These are phyloP conservation scores for Anoplius nigerrimus DNA, from an alignment of 2,888 invertebrate species.

Conservation along the genomic window DNA sequence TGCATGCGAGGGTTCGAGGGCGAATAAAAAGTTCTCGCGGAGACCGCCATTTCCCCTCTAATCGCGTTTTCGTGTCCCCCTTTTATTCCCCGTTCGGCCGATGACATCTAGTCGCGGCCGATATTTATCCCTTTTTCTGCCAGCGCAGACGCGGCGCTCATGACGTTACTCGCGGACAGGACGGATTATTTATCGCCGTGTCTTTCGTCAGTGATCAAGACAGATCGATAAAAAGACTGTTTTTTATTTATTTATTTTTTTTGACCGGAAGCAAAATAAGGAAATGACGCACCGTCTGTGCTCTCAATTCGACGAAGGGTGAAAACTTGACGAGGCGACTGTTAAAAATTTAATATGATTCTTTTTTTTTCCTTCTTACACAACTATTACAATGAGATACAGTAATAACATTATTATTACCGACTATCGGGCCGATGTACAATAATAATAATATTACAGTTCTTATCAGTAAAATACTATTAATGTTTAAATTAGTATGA, in stretches of 20 bases:
- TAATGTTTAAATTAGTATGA: slow-evolving; percentile 43
- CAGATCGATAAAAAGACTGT: background rate
- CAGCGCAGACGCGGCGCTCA: background rate
- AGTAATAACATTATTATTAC: slow-evolving; percentile 39
- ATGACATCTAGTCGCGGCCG: background rate
- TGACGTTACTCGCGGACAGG: no score
- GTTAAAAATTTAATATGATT: slow-evolving; percentile 60
- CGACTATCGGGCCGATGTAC: slow-evolving; percentile 31
- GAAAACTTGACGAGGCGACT: slow-evolving; percentile 7
- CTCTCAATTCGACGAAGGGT: no score
- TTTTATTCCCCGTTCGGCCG: background rate
- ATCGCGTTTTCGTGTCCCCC: slow-evolving; percentile 48
- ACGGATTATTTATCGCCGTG: slow-evolving; percentile 17
- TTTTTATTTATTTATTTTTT: background rate
- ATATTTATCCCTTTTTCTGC: background rate
- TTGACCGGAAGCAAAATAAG: background rate
- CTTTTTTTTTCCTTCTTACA: slow-evolving; percentile 32
- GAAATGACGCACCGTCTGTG: background rate
- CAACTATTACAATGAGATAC: slow-evolving; percentile 33
- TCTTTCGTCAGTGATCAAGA: no score
- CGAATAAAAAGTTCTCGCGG: slow-evolving; percentile 44
- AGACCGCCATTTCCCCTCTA: slow-evolving; percentile 35
- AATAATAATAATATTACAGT: slow-evolving; percentile 25
- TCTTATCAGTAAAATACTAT: slow-evolving; percentile 50
- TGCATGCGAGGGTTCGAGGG: slow-evolving; percentile 47